phyloP scores from a whole-genome alignment of 37 sponge, comb jelly and placozoan species.

The Mnemiopsis leidyi region DNA sequence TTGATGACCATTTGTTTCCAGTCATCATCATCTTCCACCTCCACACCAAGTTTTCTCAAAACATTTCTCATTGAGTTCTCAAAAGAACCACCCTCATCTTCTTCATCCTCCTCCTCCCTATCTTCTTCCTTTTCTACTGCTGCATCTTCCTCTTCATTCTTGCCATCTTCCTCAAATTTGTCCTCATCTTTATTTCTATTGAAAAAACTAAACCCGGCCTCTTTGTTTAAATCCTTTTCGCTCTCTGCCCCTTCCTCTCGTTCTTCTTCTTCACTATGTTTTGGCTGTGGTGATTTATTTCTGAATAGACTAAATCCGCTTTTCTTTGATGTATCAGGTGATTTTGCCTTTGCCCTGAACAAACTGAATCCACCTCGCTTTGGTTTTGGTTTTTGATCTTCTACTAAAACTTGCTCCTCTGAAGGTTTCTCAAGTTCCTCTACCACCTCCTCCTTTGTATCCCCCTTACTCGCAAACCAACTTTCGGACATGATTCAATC shows the following conservation, averaged over 20 bases:
- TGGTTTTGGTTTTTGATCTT: background rate
- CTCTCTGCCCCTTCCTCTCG: background rate
- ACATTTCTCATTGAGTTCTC: constrained; percentile 23
- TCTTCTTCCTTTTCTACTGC: background rate
- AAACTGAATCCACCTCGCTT: background rate
- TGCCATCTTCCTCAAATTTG: background rate
- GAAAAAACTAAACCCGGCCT: background rate
- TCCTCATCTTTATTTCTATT: background rate
- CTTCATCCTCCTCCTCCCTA: background rate
- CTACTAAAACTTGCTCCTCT: background rate
- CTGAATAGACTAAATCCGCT: background rate
- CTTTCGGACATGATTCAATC: background rate
- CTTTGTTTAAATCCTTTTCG: background rate
- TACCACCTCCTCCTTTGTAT: background rate
- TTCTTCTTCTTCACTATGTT: background rate
- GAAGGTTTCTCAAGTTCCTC: background rate
- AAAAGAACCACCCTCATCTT: background rate
- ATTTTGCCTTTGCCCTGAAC: background rate
- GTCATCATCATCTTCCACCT: constrained; percentile 17
- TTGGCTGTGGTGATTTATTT: background rate
- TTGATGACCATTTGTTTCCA: constrained; percentile 26
- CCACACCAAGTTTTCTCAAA: background rate
- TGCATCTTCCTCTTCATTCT: background rate
- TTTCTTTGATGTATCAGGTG: background rate
- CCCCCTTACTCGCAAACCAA: background rate